These are phyloP conservation scores for Melospiza georgiana DNA, from an alignment of 2,113 vertebrate genomes.

Conservation along the genomic window DNA sequence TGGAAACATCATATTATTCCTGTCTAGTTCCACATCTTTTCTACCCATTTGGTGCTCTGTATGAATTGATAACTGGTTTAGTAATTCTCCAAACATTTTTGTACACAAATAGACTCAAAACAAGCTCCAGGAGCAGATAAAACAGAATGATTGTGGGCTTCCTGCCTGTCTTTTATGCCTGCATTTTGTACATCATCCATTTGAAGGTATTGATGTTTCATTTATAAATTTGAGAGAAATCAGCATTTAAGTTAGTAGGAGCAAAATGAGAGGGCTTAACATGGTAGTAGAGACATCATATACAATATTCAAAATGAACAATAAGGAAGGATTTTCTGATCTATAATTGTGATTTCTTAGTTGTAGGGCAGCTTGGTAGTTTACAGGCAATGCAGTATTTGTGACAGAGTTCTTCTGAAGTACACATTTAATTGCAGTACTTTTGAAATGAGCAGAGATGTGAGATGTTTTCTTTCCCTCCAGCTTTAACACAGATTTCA, in stretches of 20 bases:
- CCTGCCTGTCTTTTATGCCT: not conserved
- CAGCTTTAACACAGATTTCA: not conserved
- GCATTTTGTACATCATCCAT: not conserved
- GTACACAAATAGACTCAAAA: not conserved
- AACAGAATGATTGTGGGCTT: not conserved
- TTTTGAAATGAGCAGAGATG: not conserved
- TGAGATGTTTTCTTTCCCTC: not conserved
- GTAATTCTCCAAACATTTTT: not conserved
- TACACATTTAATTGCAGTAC: not conserved
- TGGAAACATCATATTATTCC: not conserved
- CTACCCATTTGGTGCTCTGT: not conserved
- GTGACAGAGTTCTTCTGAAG: not conserved
- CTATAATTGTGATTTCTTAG: not conserved
- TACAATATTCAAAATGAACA: not conserved
- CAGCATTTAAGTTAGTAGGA: not conserved
- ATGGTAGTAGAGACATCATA: not conserved
- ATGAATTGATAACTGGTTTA: not conserved
- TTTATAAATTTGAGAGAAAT: not conserved
- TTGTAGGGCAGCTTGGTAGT: not conserved
- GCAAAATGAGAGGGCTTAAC: not conserved
- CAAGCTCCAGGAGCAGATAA: accelerated
- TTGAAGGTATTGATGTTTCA: not conserved
- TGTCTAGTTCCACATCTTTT: not conserved
- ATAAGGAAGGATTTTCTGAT: not conserved
- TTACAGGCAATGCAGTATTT: not conserved